Percentiles rank a stretch among this genome's conserved stretches.
Conservation (phyloP, 2,888 invertebrate genomes). For the Dasypogon diadema region DNA sequence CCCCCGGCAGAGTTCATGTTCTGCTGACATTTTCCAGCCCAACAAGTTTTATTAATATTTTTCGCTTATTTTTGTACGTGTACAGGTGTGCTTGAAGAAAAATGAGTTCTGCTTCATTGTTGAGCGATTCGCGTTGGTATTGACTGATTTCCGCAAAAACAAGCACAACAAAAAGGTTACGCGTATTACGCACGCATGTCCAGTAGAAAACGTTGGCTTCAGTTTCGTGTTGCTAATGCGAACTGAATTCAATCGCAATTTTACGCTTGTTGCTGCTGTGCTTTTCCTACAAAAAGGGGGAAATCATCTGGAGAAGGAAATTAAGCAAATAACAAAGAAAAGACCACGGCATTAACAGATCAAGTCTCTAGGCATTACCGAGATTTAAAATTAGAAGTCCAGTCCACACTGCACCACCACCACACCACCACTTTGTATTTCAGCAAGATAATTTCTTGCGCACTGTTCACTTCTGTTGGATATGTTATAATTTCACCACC, state of each 20-base stretch:
- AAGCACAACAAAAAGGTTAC: neutral
- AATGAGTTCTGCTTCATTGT: neutral
- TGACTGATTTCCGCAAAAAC: neutral
- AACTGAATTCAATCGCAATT: neutral
- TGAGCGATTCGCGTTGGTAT: neutral
- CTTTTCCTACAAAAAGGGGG: neutral
- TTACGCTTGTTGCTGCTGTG: neutral
- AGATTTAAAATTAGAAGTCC: too few species aligned
- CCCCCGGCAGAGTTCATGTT: neutral
- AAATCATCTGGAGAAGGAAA: too few species aligned
- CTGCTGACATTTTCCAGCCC: neutral
- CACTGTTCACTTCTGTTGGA: too few species aligned
- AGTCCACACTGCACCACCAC: too few species aligned
- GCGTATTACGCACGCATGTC: conserved; percentile 17
- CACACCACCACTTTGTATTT: too few species aligned
- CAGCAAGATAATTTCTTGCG: too few species aligned
- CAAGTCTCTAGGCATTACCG: too few species aligned
- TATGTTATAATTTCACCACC: too few species aligned
- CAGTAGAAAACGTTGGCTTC: neutral
- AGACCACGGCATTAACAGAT: too few species aligned
- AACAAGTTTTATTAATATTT: neutral
- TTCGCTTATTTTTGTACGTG: neutral
- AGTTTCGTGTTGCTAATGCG: neutral
- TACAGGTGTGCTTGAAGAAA: neutral
- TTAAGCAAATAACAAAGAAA: too few species aligned